phyloP scores from a whole-genome alignment of 2,113 vertebrate genomes.

The Mellivora capensis region DNA sequence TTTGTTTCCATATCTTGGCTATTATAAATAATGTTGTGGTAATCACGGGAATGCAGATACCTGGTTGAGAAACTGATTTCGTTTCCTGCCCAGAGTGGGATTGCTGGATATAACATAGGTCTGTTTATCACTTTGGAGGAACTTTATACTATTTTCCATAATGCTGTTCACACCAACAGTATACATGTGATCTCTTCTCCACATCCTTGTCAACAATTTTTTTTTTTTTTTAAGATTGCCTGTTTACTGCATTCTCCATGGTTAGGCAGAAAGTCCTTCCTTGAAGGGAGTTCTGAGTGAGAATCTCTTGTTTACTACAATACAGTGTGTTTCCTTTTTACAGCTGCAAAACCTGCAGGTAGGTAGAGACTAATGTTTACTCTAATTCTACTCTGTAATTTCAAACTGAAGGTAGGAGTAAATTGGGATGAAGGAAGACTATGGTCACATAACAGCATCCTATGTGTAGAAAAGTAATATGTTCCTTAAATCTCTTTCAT shows the following conservation, averaged over 20 bases:
- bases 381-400: neutral
- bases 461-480: neutral
- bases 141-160: neutral
- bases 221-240: neutral
- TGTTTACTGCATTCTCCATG: neutral
- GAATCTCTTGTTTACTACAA: neutral
- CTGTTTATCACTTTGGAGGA: neutral
- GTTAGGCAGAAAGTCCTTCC: neutral
- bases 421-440: neutral
- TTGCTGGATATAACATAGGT: neutral
- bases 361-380: neutral
- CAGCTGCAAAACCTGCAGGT: neutral
- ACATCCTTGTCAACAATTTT: neutral
- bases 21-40: neutral
- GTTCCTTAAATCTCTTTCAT: neutral
- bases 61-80: neutral
- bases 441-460: accelerated
- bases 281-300: neutral
- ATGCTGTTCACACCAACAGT: neutral
- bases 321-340: neutral
- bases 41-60: neutral
- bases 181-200: neutral
- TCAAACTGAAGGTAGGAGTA: neutral
- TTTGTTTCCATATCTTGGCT: neutral
- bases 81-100: neutral